These are phyloP conservation scores for Campoletis sonorensis DNA, from an alignment of 1,140 invertebrate genomes.

Conservation along the genomic window DNA sequence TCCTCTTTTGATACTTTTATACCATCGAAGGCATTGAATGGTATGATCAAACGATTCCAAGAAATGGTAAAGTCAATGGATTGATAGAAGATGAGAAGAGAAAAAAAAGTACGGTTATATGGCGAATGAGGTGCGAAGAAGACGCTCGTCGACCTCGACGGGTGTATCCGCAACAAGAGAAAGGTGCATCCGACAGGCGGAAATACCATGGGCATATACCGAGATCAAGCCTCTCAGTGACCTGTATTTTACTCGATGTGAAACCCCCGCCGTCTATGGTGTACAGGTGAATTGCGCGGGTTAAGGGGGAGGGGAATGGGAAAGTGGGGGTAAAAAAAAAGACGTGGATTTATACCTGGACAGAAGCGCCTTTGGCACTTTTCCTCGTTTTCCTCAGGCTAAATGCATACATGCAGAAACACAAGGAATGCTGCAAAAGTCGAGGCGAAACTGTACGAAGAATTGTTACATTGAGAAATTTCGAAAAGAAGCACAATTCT, in stretches of 20 bases:
- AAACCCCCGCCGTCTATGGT: constrained; percentile 37
- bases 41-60: background rate
- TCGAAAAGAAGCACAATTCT: too few species aligned
- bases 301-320: background rate
- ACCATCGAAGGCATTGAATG: too few species aligned
- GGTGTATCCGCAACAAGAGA: constrained; percentile 52
- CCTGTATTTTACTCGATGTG: constrained; percentile 55
- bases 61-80: constrained; percentile 3
- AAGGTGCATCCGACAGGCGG: constrained; percentile 50
- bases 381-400: constrained; percentile 51
- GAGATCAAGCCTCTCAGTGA: constrained; percentile 49
- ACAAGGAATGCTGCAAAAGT: too few species aligned
- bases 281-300: constrained; percentile 46
- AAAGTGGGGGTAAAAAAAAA: background rate
- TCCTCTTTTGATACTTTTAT: too few species aligned
- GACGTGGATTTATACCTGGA: constrained; percentile 17
- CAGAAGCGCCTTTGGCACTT: constrained; percentile 37
- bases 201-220: constrained; percentile 49
- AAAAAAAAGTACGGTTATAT: constrained; percentile 32
- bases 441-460: too few species aligned
- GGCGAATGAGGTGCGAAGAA: constrained; percentile 55
- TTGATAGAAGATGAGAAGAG: background rate
- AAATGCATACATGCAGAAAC: background rate
- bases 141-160: constrained; percentile 57
- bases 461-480: too few species aligned